phyloP scores from a whole-genome alignment of 2,113 vertebrate genomes.

The Malurus alboscapulatus region DNA sequence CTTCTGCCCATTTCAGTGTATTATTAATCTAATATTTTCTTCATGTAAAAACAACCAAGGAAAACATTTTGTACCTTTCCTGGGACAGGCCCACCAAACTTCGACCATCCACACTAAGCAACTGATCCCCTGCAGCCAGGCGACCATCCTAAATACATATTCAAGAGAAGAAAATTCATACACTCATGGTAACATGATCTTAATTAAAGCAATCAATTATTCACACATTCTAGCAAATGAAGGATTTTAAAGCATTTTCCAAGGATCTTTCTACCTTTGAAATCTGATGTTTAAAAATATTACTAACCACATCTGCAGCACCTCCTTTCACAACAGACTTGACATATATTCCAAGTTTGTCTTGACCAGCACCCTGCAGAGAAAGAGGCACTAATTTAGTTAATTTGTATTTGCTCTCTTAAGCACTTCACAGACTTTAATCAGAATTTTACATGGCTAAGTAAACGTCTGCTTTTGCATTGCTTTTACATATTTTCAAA shows the following conservation, averaged over 20 bases:
- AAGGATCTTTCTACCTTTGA: background rate
- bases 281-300: background rate
- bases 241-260: background rate
- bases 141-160: slow-evolving; percentile 84
- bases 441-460: background rate
- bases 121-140: slow-evolving; percentile 93
- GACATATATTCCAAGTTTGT: slow-evolving; percentile 97
- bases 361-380: slow-evolving; percentile 92
- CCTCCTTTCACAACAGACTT: slow-evolving; percentile 98
- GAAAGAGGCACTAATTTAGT: slow-evolving; percentile 14
- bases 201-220: background rate
- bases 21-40: background rate
- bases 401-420: background rate
- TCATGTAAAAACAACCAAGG: background rate
- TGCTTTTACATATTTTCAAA: background rate
- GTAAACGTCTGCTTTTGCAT: background rate
- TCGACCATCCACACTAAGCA: slow-evolving; percentile 93
- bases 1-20: background rate
- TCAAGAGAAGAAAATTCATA: background rate
- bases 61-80: slow-evolving; percentile 81
- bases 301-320: slow-evolving; percentile 92
- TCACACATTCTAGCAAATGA: background rate
- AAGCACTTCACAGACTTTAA: background rate
- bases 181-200: background rate
- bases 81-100: slow-evolving; percentile 96